Evolutionary conservation across 2,113 vertebrate genomes (phyloP).

Genomic region (Enhydra lutris): DNA sequence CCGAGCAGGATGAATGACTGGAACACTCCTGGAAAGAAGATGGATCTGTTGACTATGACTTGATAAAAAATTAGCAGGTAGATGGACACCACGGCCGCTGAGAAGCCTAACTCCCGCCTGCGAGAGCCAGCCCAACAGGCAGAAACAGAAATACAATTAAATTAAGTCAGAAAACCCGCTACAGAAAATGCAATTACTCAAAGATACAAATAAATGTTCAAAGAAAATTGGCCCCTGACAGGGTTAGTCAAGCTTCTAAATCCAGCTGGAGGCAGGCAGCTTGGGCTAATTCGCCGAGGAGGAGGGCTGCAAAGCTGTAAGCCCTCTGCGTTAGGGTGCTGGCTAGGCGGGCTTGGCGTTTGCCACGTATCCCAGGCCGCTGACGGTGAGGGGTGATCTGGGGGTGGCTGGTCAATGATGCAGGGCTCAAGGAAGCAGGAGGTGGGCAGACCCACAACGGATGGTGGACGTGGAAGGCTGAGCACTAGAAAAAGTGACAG

Average conservation of each 20-base stretch:
- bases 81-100: neutral
- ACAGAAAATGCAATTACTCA: slow-evolving; percentile 79
- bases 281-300: slow-evolving; percentile 59
- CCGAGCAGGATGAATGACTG: slow-evolving; percentile 24
- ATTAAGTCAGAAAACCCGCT: slow-evolving; percentile 77
- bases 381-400: neutral
- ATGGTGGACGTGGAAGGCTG: neutral
- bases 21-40: slow-evolving; percentile 38
- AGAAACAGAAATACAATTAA: slow-evolving; percentile 78
- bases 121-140: slow-evolving; percentile 64
- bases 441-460: neutral
- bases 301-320: slow-evolving; percentile 16
- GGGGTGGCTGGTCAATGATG: neutral
- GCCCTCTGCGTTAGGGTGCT: neutral
- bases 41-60: neutral
- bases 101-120: slow-evolving; percentile 54
- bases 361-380: neutral
- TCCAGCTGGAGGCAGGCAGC: slow-evolving; percentile 71
- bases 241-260: slow-evolving; percentile 79
- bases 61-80: slow-evolving; percentile 64
- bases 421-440: neutral
- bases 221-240: slow-evolving; percentile 80
- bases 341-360: neutral
- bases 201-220: slow-evolving; percentile 81
- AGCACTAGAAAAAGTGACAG: neutral